Conservation (phyloP, 2,797 vertebrate genomes). For the Erpetoichthys calabaricus region DNA sequence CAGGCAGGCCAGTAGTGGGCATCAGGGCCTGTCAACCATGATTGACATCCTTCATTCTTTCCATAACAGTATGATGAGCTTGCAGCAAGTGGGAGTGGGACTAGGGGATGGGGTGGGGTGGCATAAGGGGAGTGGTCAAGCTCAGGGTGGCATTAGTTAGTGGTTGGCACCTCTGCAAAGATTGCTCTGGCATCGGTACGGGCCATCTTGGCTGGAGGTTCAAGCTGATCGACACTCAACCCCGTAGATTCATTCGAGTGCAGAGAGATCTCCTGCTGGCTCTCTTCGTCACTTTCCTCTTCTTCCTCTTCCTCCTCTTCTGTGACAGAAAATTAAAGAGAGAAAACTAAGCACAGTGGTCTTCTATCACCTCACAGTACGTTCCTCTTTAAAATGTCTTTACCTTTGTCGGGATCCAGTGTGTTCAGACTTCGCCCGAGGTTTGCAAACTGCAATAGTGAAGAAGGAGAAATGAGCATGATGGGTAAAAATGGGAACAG, state of each 20-base stretch:
- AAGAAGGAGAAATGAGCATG: conserved; percentile 6
- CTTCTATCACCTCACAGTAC: not conserved
- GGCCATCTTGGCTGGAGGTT: conserved; percentile 67
- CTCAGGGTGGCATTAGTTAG: conserved; percentile 26
- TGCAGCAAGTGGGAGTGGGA: not conserved
- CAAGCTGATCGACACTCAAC: conserved; percentile 52
- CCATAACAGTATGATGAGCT: not conserved
- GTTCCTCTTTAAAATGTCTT: not conserved
- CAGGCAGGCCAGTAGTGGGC: not conserved
- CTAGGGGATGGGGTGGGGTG: conserved; percentile 2
- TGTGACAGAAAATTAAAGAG: conserved; percentile 23
- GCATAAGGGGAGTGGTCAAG: not conserved
- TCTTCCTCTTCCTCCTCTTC: conserved; percentile 85
- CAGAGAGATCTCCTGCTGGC: conserved; percentile 56
- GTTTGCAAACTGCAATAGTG: conserved; percentile 61
- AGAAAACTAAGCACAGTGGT: conserved; percentile 2
- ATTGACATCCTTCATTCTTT: not conserved
- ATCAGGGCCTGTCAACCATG: conserved; percentile 3
- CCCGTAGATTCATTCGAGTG: conserved; percentile 39
- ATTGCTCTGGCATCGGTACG: conserved; percentile 61
- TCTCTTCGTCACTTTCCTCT: conserved; percentile 76
- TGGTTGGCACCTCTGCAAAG: conserved; percentile 43
- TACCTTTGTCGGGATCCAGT: conserved; percentile 76
- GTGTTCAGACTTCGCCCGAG: conserved; percentile 52
- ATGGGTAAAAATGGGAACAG: not conserved